Evolutionary conservation across 2,113 vertebrate species (phyloP).

Genomic region (Canis aureus): DNA sequence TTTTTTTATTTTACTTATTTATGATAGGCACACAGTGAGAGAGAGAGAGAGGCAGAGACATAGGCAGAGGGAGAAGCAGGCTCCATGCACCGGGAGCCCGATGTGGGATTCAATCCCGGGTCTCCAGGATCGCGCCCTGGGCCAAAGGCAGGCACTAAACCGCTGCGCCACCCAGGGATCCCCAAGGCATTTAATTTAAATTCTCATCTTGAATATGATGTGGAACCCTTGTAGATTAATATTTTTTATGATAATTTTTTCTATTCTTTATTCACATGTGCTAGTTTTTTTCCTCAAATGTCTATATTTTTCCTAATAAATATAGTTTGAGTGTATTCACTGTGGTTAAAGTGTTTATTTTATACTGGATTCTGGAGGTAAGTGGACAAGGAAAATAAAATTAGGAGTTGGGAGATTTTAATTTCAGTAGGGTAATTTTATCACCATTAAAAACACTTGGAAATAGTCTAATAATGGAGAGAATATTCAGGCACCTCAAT

Average conservation of each 20-base stretch:
- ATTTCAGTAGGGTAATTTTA: constrained; percentile 29
- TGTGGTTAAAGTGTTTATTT: background rate
- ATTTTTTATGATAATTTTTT: background rate
- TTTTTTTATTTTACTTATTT: no score
- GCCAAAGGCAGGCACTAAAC: no score
- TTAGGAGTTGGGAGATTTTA: background rate
- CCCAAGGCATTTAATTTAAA: background rate
- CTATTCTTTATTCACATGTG: background rate
- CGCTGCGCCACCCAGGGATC: no score
- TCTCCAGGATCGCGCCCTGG: no score
- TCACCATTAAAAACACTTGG: background rate
- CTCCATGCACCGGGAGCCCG: no score
- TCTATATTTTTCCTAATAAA: background rate
- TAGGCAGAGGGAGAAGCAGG: no score
- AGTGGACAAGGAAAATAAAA: background rate
- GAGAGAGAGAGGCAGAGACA: no score
- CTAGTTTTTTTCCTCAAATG: background rate
- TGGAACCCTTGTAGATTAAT: background rate
- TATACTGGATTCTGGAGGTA: background rate
- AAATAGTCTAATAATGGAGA: background rate
- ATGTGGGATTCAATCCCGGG: no score
- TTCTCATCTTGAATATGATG: background rate
- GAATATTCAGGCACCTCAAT: background rate
- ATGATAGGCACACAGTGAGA: no score
- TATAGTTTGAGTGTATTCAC: background rate